Evolutionary conservation across 2,888 invertebrate genomes (phyloP).

Genomic region (Lycia hirtaria): DNA sequence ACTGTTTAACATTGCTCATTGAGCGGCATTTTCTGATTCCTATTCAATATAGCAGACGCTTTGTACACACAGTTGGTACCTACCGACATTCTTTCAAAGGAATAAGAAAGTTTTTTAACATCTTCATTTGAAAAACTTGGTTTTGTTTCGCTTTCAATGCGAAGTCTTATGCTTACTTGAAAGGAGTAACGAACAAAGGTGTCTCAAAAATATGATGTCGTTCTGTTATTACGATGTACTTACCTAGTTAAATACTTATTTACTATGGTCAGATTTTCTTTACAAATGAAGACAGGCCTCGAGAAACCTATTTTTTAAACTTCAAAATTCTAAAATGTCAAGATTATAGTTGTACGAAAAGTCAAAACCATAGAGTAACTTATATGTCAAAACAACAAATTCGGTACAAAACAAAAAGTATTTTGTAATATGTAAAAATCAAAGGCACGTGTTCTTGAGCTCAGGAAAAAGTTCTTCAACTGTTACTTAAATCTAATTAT

Average conservation of each 20-base stretch:
- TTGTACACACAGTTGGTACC: constrained; percentile 52
- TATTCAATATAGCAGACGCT: constrained; percentile 64
- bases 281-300: no score
- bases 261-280: no score
- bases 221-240: not conserved
- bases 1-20: constrained; percentile 81
- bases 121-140: constrained; percentile 53
- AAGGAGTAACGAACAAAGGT: constrained; percentile 47
- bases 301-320: not conserved
- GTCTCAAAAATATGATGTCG: constrained; percentile 29
- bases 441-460: not conserved
- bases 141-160: constrained; percentile 46
- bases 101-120: constrained; percentile 57
- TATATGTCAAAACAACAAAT: not conserved
- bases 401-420: not conserved
- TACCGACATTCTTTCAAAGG: constrained; percentile 43
- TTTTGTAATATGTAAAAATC: not conserved
- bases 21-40: constrained; percentile 77
- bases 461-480: not conserved
- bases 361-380: no score
- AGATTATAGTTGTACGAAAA: not conserved
- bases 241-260: not conserved
- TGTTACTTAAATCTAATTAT: not conserved
- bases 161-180: constrained; percentile 38
- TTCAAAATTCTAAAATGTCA: not conserved